Conservation (phyloP, 2,797 vertebrate genomes). For the Tenualosa ilisha region DNA sequence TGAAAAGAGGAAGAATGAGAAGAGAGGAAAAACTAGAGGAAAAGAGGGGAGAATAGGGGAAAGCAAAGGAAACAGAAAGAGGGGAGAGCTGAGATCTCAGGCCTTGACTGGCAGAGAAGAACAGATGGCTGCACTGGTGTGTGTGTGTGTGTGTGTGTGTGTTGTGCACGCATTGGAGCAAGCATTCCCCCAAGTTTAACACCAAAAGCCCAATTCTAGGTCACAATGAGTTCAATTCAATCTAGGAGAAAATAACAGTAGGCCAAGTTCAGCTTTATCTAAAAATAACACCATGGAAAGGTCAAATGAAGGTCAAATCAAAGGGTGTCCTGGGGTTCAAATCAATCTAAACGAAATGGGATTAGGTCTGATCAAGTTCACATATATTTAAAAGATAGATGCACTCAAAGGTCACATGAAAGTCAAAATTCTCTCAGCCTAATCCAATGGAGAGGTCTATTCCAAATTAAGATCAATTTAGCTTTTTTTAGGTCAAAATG, state of each 20-base stretch:
- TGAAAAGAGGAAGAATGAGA: neutral
- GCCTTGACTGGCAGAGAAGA: neutral
- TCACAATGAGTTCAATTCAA: neutral
- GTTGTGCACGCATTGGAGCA: neutral
- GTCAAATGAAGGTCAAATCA: neutral
- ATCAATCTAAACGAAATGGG: neutral
- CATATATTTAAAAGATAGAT: neutral
- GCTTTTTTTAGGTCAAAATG: neutral
- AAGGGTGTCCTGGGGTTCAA: neutral
- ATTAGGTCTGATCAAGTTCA: neutral
- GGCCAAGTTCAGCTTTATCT: neutral
- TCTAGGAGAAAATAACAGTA: neutral
- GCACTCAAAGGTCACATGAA: neutral
- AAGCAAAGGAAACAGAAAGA: neutral
- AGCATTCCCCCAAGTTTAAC: neutral
- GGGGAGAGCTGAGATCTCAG: neutral
- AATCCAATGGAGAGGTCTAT: neutral
- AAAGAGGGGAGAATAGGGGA: neutral
- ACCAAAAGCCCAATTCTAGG: neutral
- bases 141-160: neutral
- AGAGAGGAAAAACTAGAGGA: neutral
- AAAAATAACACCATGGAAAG: neutral
- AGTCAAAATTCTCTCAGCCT: neutral
- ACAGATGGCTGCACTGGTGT: neutral
- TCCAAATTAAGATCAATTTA: neutral